Evolutionary conservation across 2,888 invertebrate genomes (phyloP), one percentile per base, ranked within the genome.

Genomic region (Dimorphilus gyrociliatus): DNA sequence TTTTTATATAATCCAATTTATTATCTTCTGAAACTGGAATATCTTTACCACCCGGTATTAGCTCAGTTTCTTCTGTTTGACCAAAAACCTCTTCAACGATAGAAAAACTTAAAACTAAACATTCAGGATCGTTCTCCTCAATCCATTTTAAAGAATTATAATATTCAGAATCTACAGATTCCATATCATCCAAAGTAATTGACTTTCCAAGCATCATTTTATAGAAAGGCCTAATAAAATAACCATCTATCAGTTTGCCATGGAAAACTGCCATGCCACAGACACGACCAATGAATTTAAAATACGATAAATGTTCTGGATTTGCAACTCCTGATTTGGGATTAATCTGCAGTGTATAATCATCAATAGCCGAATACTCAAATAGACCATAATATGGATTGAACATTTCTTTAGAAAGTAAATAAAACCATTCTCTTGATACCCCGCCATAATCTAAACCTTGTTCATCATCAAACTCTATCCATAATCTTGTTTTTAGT

Each of bases 221-320:
- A 69, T 97, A 97, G 68, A 97, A 94, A 33, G 97, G 94, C 57
- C 94, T 78, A 67, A 97, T 94, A 69, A 97, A 97, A 68, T 94
- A 97, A 84, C 86, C 90, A 68, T 94, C 94, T 39, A 94, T 67
- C 44, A 97, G 69, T 68, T 94, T 94, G 47, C 94, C 94, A 61
- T 97, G 94, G 65, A 90, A 94, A 19, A 97, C 86, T 17, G 94
- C 94, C 90, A 97, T 94, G 46, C 94, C 97, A 32, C 90, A 92
- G 40, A 94, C 78, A 35, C 92, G 72, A 36, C 97, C 97, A 47
- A 94, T 92, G 63, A 97, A 97, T 65, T 88, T 86, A 68, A 94
- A 97, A 68, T 97, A 97, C 63, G 79, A 79, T 38, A 94, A 71
- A 64, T 97, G 94, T 52, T 94, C 90, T 64, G 94, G 92, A 61